A percentile compares a stretch with the other conserved stretches of the same genome.
phyloP scores from a whole-genome alignment of 2,797 vertebrate species.

The Paramormyrops hopkinsi region DNA sequence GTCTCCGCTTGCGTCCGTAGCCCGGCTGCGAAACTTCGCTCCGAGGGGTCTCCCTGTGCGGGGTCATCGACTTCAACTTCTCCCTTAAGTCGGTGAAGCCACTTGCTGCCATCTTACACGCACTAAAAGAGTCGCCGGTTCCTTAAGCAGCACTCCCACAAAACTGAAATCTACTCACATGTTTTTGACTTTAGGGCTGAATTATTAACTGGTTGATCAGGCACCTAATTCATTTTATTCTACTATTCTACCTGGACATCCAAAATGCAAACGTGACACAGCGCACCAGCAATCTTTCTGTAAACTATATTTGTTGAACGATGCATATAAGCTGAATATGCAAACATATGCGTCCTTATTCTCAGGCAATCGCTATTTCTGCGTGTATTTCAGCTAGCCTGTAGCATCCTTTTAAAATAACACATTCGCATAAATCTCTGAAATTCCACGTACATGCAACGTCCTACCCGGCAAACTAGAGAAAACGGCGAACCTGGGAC shows the following conservation, averaged over 20 bases:
- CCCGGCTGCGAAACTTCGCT: slow-evolving; percentile 47
- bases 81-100: slow-evolving; percentile 89
- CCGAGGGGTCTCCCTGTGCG: slow-evolving; percentile 74
- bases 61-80: slow-evolving; percentile 92
- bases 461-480: neutral
- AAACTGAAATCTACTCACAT: neutral
- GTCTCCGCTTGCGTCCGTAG: slow-evolving; percentile 68
- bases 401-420: neutral
- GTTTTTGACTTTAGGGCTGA: neutral
- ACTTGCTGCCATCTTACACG: slow-evolving; percentile 67
- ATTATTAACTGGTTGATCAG: neutral
- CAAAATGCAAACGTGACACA: neutral
- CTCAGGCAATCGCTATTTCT: neutral
- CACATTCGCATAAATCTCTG: neutral
- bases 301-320: neutral
- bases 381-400: neutral
- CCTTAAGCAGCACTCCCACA: neutral
- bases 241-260: neutral
- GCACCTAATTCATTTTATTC: neutral
- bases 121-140: neutral
- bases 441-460: slow-evolving; percentile 12
- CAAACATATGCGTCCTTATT: neutral
- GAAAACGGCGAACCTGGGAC: neutral
- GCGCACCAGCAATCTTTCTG: neutral
- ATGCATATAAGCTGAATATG: neutral